Base-by-base conservation (phyloP, 1,140 invertebrate genomes). In the Armadillidium nasatum region DNA sequence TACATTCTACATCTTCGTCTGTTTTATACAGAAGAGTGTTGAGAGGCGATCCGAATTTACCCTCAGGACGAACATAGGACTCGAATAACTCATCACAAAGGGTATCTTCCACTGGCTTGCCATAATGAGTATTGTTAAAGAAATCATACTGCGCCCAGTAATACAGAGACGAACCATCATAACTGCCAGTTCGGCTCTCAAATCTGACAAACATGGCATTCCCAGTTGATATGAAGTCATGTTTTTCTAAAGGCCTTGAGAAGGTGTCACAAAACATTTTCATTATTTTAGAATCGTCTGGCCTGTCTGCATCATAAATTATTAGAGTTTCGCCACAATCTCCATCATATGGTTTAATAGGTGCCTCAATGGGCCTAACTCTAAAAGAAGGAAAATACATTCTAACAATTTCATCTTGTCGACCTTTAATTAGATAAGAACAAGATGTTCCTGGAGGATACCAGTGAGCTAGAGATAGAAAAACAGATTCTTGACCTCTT, bases 141-240 rank as follows among this genome's bases (percentile, higher is more conserved):
- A 95, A 95, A 82, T 95, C 93, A 81, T 94, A 95, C 83, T 94
- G 93, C 0, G 93, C 93, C 93, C 93, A 94, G 83, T 94, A 95
- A 83, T 95, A 94, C 0, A 95, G 85, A 0, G 93, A 94, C 21
- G 90, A 91, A 88, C 83, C 60, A 45, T 80, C 75, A 44, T 80
- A 83, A 10, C 79, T 79, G 80, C 87, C 86, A 0, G 93, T 94
- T 83, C 94, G 94, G 83, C 93, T 94, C 82, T 94, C 93, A 82
- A 83, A 83, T 54, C 80, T 81, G 11, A 95, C 92, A 82, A 93
- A 95, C 67, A 95, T 87, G 0, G 93, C 89, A 80, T 91, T 93
- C 7, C 91, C 91, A 0, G 91, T 93, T 0, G 93, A 94, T 0
- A 95, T 91, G 82, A 95, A 95, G 83, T 95, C 93, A 81, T 94